Evolutionary conservation across 2,797 vertebrate species (phyloP).

Genomic region (Mastacembelus armatus): DNA sequence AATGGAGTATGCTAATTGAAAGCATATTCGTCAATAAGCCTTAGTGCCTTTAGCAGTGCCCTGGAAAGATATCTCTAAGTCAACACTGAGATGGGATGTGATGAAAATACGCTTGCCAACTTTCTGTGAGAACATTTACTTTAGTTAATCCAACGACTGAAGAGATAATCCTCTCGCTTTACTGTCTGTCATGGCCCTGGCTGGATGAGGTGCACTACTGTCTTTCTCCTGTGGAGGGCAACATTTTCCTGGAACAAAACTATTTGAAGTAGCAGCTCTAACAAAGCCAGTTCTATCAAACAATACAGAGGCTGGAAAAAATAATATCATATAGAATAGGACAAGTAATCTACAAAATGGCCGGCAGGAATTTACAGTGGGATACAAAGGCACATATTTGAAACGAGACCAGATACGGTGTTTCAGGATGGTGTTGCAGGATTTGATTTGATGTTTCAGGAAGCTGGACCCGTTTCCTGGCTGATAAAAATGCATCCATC

Average conservation of each 20-base stretch:
- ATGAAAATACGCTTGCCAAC: constrained; percentile 54
- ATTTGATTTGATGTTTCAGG: constrained; percentile 61
- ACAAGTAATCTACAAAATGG: constrained; percentile 66
- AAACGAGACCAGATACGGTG: constrained; percentile 38
- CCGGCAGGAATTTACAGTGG: constrained; percentile 42
- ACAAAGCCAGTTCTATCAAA: constrained; percentile 37
- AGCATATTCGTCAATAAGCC: constrained; percentile 58
- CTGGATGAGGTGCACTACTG: neutral
- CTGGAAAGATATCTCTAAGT: constrained; percentile 54
- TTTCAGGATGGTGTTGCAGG: constrained; percentile 42
- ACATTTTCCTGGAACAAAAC: constrained; percentile 65
- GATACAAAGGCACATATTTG: constrained; percentile 45
- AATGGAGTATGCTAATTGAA: constrained; percentile 58
- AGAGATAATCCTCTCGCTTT: constrained; percentile 57
- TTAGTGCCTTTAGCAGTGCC: constrained; percentile 3
- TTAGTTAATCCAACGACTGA: constrained; percentile 53
- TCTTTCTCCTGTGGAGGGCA: constrained; percentile 69
- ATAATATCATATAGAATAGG: constrained; percentile 46
- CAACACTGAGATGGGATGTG: constrained; percentile 26
- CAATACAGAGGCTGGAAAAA: constrained; percentile 30
- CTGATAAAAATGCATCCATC: constrained; percentile 44
- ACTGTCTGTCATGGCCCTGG: constrained; percentile 1
- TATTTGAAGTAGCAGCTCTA: neutral
- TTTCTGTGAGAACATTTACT: constrained; percentile 72
- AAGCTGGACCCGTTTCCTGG: constrained; percentile 54